Base-by-base conservation (phyloP, 2,113 vertebrate species). In the Ptilonorhynchus violaceus region DNA sequence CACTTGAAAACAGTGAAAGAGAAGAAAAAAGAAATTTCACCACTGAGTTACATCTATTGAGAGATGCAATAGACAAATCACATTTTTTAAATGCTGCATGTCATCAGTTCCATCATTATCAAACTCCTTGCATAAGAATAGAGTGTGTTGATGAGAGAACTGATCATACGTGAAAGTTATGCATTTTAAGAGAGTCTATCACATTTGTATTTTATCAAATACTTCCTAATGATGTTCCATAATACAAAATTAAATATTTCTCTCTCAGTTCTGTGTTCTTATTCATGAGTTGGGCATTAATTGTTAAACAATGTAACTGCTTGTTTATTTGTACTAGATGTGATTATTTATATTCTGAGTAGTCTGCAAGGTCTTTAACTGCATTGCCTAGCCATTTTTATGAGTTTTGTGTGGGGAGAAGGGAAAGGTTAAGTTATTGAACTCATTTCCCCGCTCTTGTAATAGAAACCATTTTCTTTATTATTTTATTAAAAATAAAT, bases 181-280 rank as follows among this genome's bases (percentile, higher is more conserved):
- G 77, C 74, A 96, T 96, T 96, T 94, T 88, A 60, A 97, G 88
- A 97, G 62, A 88, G 41, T 95, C 64, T 68, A 74, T 15, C 55
- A 76, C 79, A 88, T 96, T 95, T 93, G 82, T 81, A 70, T 81
- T 96, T 93, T 97, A 94, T 96, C 96, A 97, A 89, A 97, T 95
- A 96, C 85, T 84, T 97, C 92, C 95, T 97, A 97, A 97, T 97
- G 93, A 90, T 97, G 97, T 95, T 96, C 84, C 96, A 93, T 95
- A 97, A 97, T 92, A 92, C 83, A 91, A 95, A 97, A 97, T 97
- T 97, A 96, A 97, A 96, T 97, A 97, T 97, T 97, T 98, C 96
- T 96, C 6, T 94, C 87, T 97, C 93, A 22, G 17, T 87, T 95
- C 66, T 94, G 68, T 75, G 85, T 88, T 96, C 53, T 96, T 97